phyloP scores from a whole-genome alignment of 2,113 vertebrate genomes.

The Tursiops truncatus region DNA sequence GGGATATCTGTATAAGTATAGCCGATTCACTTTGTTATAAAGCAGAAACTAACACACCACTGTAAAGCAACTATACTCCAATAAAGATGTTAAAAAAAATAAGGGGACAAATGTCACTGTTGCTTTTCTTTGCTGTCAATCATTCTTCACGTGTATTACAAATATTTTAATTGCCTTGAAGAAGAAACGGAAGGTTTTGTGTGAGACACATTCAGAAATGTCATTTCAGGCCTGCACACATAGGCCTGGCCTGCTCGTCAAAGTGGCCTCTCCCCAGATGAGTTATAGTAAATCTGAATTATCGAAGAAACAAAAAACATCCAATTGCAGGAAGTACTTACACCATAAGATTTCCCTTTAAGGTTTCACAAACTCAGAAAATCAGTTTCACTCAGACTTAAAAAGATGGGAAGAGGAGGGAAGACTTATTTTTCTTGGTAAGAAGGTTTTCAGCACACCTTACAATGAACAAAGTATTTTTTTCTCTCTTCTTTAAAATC shows the following conservation, averaged over 20 bases:
- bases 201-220: neutral
- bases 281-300: neutral
- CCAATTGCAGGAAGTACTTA: neutral
- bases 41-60: too few relatives aligned
- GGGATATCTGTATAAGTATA: too few relatives aligned
- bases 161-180: neutral
- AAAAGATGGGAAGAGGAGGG: neutral
- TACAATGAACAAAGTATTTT: neutral
- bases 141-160: neutral
- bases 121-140: neutral
- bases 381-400: neutral
- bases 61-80: too few relatives aligned
- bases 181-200: neutral
- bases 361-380: neutral
- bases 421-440: neutral
- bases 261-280: neutral
- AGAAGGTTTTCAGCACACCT: neutral
- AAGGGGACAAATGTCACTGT: neutral
- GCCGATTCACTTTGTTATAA: too few relatives aligned
- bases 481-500: neutral
- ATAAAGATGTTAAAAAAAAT: neutral
- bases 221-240: neutral
- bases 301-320: neutral
- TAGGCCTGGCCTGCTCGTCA: neutral
- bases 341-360: neutral